phyloP scores from a whole-genome alignment of 64 coral and sea anemone genomes.

The Pocillopora damicornis region DNA sequence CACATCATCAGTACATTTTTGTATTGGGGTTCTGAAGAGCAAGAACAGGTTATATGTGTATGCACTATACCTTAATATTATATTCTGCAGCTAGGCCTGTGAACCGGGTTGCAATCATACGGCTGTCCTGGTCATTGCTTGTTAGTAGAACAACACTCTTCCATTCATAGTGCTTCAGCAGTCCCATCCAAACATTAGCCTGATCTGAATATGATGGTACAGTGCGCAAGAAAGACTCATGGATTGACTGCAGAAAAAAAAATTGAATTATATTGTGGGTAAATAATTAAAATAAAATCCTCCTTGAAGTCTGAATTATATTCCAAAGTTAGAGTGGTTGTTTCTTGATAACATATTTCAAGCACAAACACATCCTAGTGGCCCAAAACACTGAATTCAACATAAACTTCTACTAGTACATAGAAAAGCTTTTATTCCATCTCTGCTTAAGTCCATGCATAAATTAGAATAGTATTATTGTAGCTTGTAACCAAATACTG shows the following conservation, averaged over 20 bases:
- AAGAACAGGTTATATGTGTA: no score
- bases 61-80: slow-evolving; percentile 67
- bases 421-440: no score
- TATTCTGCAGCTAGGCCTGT: slow-evolving; percentile 59
- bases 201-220: slow-evolving; percentile 89
- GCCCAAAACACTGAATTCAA: no score
- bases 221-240: slow-evolving; percentile 83
- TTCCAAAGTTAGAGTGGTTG: no score
- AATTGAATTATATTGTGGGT: not conserved
- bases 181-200: slow-evolving; percentile 82
- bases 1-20: not conserved
- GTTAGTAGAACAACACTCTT: slow-evolving; percentile 79
- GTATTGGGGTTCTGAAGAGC: no score
- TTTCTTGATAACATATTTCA: no score
- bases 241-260: slow-evolving; percentile 60
- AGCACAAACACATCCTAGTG: no score
- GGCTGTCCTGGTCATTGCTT: slow-evolving; percentile 93
- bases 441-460: no score
- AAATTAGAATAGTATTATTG: no score
- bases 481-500: no score
- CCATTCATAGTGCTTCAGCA: slow-evolving; percentile 75
- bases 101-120: slow-evolving; percentile 73
- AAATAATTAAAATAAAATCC: not conserved
- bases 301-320: no score
- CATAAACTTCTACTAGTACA: no score